Percentiles rank a stretch among this genome's conserved stretches.
phyloP scores from a whole-genome alignment of 2,797 vertebrate genomes.

The Hippocampus kuda region DNA sequence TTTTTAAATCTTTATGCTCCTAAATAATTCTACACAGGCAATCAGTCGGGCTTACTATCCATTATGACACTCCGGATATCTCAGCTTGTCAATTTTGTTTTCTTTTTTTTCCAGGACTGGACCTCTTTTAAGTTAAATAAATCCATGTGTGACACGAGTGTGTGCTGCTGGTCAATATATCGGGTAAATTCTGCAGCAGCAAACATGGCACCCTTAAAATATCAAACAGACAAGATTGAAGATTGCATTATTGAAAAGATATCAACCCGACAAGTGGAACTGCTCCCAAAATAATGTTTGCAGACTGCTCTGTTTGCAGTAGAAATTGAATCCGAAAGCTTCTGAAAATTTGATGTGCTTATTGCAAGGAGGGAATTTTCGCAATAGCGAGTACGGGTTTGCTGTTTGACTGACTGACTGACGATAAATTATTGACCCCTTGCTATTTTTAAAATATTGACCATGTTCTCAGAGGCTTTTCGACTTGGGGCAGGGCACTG shows the following conservation, averaged over 20 bases:
- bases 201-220: not conserved
- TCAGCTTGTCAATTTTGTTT: not conserved
- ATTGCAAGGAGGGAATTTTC: slow-evolving; percentile 1
- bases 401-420: slow-evolving; percentile 7
- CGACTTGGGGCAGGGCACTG: not conserved
- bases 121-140: not conserved
- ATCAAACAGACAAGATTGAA: slow-evolving; percentile 13
- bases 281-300: slow-evolving; percentile 20
- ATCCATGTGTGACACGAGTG: not conserved
- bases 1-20: not conserved
- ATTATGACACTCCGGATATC: not conserved
- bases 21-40: not conserved
- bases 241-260: slow-evolving; percentile 44
- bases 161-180: not conserved
- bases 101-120: not conserved
- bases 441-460: slow-evolving; percentile 19
- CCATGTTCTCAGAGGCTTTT: slow-evolving; percentile 15
- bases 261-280: slow-evolving; percentile 16
- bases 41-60: not conserved
- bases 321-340: slow-evolving; percentile 33
- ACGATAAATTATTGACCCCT: slow-evolving; percentile 32
- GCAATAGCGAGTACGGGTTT: not conserved
- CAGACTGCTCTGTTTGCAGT: slow-evolving; percentile 37
- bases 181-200: not conserved
- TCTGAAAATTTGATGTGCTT: slow-evolving; percentile 47